Evolutionary conservation across 2,113 vertebrate genomes (phyloP).

Genomic region (Microcebus ravelobensis): DNA sequence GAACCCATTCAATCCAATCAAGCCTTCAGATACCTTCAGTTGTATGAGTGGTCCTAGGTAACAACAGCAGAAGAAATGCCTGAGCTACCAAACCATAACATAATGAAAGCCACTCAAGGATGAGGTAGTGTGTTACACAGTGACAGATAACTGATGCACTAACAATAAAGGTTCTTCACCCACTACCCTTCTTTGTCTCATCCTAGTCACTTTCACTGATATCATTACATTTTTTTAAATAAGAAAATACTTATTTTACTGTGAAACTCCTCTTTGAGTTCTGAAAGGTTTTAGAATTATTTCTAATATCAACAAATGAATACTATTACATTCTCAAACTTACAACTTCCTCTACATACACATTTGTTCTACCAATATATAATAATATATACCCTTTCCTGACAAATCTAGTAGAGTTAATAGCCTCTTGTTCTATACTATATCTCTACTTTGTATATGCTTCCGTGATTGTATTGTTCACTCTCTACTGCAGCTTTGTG

Average conservation of each 20-base stretch:
- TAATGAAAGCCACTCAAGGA: neutral
- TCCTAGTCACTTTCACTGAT: neutral
- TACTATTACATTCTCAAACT: neutral
- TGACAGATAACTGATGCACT: neutral
- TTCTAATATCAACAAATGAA: neutral
- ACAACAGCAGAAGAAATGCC: neutral
- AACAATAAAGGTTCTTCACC: neutral
- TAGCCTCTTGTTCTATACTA: neutral
- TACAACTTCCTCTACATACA: neutral
- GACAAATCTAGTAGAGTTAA: fast-evolving
- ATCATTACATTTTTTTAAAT: neutral
- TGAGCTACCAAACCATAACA: neutral
- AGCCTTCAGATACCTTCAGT: neutral
- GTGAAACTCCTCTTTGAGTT: neutral
- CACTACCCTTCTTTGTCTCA: neutral
- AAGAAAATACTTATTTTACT: neutral
- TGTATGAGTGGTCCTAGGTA: neutral
- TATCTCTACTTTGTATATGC: neutral
- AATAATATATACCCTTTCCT: neutral
- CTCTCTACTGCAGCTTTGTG: neutral
- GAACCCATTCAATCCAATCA: neutral
- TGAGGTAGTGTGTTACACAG: neutral
- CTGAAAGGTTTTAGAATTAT: neutral
- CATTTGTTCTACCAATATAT: neutral
- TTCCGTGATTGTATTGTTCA: neutral